Conservation (phyloP, 2,797 vertebrate genomes). For the Florisuga fusca region DNA sequence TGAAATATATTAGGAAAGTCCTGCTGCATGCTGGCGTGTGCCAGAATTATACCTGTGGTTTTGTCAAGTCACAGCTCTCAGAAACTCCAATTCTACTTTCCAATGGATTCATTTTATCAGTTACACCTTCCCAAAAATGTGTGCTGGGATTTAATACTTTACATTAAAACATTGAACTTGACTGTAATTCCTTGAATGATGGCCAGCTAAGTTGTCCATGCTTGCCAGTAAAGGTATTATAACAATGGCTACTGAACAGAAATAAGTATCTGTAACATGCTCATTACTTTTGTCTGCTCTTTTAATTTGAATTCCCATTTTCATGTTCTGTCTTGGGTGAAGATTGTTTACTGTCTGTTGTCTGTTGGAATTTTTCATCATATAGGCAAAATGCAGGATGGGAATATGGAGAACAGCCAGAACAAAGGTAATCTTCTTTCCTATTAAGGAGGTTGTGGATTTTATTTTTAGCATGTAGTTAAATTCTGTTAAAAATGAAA, state of each 20-base stretch:
- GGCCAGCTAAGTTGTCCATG: neutral
- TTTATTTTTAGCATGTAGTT: constrained; percentile 43
- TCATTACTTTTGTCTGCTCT: constrained; percentile 71
- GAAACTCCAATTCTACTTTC: neutral
- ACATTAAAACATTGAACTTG: neutral
- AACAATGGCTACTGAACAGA: neutral
- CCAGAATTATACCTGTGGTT: neutral
- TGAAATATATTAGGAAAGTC: neutral
- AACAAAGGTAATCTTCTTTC: constrained; percentile 98
- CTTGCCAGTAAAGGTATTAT: neutral
- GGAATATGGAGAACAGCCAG: constrained; percentile 99
- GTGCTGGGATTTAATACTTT: neutral
- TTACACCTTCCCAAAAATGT: neutral
- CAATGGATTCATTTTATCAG: neutral
- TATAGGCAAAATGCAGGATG: constrained; percentile 99
- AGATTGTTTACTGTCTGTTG: constrained; percentile 90
- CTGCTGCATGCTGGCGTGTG: neutral
- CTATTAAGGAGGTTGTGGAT: constrained; percentile 74
- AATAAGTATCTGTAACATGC: constrained; percentile 74
- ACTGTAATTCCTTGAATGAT: neutral
- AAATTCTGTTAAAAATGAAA: neutral
- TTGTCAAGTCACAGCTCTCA: neutral
- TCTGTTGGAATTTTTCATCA: constrained; percentile 96
- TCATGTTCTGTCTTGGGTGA: constrained; percentile 85
- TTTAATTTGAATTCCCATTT: constrained; percentile 79